A percentile compares a stretch with the other conserved stretches of the same genome.
Evolutionary conservation across 2,888 invertebrate species (phyloP).

Genomic region (Ctenicera cuprea): DNA sequence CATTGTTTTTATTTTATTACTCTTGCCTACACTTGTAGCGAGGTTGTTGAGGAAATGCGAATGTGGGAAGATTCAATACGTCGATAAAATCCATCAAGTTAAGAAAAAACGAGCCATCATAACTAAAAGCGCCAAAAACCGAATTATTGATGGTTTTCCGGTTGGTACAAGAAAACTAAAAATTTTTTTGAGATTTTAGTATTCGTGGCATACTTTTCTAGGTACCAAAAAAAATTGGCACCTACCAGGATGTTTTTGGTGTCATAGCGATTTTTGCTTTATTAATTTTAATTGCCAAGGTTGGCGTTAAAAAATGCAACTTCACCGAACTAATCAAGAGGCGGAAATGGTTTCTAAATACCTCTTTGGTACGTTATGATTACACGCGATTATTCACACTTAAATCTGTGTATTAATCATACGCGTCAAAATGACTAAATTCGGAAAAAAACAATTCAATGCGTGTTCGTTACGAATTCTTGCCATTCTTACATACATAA

Average conservation of each 20-base stretch:
- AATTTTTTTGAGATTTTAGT: no score
- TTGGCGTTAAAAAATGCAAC: neutral
- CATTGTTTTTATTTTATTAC: constrained; percentile 39
- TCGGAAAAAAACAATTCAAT: no score
- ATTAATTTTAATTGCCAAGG: neutral
- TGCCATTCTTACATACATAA: neutral
- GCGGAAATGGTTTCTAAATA: constrained; percentile 10
- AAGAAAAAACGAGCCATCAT: no score
- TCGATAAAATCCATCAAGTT: no score
- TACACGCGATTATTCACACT: constrained; percentile 19
- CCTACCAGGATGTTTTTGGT: no score
- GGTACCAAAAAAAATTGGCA: no score
- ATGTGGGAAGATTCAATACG: no score
- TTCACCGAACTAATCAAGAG: constrained; percentile 2
- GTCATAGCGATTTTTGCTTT: no score
- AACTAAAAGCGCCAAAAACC: no score
- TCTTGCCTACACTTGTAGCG: constrained; percentile 31
- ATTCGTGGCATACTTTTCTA: no score
- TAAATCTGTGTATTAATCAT: neutral
- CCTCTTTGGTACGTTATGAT: neutral
- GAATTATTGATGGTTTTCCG: no score
- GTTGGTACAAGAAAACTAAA: no score
- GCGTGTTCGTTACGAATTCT: neutral
- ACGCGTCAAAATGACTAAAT: neutral
- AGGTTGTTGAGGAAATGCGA: neutral